Base-by-base conservation (phyloP, 2,113 vertebrate genomes). In the Apeltes quadracus region DNA sequence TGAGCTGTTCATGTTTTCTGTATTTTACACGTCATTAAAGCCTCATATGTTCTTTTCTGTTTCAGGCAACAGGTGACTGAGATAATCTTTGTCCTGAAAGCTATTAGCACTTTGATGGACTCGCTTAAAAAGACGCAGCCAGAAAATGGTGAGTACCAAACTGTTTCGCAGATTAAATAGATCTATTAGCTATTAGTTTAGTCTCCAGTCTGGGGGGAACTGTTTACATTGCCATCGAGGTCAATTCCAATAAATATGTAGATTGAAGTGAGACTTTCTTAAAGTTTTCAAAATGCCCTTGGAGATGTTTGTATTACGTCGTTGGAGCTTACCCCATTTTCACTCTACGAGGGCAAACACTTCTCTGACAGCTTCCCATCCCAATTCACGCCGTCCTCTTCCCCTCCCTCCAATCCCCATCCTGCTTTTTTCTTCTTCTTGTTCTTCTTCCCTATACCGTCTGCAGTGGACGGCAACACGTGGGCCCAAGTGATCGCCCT, bases 81-180 rank as follows among this genome's bases (percentile, higher is more conserved):
- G 94, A 99, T 99, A 71, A 97, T 99, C 92, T 98, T 99, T 91
- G 97, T 99, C 86, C 93, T 99, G 92, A 99, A 99, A 95, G 98
- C 98, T 44, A 95, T 99, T 90, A 98, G 97, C 90, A 99, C 98
- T 80, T 96, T 99, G 74, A 99, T 99, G 95, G 98, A 99, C 89
- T 99, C 98, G 1, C 96, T 99, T 72, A 99, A 98, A 92, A 99
- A 99, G 95, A 98, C 98, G 39, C 96, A 97, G 77, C 97, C 98
- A 70, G 97, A 99, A 91, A 99, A 99, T 65, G 97, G 98, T 98
- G 93, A 96, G 96, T 94, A 55, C 62, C 25, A 36, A 65, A 75
- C 41, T 27, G 43, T 62, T 43, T 63, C 50, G 55, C 9, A 5
- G 48, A 69, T 72, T 34, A 46, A 65, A 53, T 15, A 59, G 46